Conservation (phyloP, 2,797 vertebrate species). For the Lagodon rhomboides region DNA sequence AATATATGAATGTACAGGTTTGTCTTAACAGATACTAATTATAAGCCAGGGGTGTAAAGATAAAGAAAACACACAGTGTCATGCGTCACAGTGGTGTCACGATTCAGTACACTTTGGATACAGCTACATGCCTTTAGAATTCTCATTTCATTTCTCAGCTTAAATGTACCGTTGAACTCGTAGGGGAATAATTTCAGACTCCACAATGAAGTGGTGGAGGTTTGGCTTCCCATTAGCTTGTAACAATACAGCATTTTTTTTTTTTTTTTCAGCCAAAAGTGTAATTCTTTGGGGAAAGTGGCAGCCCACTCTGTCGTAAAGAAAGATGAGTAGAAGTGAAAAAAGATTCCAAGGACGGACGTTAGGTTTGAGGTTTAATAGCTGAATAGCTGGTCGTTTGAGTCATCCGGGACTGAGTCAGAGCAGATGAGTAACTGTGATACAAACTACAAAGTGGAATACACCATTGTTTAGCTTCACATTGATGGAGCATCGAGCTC, state of each 20-base stretch:
- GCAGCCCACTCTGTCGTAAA: background rate
- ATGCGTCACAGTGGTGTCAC: background rate
- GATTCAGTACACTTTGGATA: background rate
- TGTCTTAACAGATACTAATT: background rate
- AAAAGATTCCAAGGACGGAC: conserved; percentile 31
- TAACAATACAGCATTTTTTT: background rate
- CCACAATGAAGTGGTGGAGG: no score
- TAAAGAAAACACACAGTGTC: background rate
- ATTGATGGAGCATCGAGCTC: background rate
- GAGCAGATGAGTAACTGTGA: conserved; percentile 41
- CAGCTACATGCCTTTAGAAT: background rate
- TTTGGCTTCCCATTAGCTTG: background rate
- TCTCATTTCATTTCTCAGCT: background rate
- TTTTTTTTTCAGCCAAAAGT: background rate
- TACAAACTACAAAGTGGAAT: background rate
- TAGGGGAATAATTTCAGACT: background rate
- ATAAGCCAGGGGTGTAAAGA: background rate
- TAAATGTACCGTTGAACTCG: background rate
- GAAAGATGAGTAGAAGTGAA: conserved; percentile 5
- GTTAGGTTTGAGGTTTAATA: conserved; percentile 18
- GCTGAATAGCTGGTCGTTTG: conserved; percentile 32
- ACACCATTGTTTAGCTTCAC: no score
- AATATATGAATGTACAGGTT: background rate
- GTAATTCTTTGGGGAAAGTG: no score
- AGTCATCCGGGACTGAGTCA: conserved; percentile 67